Conservation (phyloP, 2,113 vertebrate species). For the Nestor notabilis region DNA sequence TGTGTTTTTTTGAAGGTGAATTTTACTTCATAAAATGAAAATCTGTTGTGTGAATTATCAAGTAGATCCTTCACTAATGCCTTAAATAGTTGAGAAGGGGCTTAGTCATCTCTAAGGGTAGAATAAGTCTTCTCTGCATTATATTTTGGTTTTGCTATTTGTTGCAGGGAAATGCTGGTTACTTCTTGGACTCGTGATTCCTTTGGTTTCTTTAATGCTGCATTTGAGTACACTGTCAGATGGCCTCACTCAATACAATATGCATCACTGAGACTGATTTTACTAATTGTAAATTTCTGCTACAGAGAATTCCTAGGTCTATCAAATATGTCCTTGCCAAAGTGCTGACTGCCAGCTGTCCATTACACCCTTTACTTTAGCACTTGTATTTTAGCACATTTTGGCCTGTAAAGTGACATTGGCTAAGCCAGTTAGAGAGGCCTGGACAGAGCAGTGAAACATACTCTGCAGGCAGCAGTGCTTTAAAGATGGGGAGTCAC, state of each 20-base stretch:
- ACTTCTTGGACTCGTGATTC: background rate
- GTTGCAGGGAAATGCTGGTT: background rate
- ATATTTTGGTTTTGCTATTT: background rate
- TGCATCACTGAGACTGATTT: background rate
- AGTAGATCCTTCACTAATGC: background rate
- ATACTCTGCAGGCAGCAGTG: background rate
- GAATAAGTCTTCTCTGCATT: background rate
- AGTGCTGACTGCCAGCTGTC: background rate
- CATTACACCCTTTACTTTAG: background rate
- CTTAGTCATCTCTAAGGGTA: background rate
- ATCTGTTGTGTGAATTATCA: background rate
- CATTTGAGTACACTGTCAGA: background rate
- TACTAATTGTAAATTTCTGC: background rate
- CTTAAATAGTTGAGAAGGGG: background rate
- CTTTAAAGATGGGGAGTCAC: background rate
- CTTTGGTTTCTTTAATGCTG: background rate
- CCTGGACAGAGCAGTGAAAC: background rate
- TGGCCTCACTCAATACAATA: background rate
- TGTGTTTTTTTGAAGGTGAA: background rate
- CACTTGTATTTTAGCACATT: background rate
- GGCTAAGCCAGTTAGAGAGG: background rate
- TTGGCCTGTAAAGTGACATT: background rate
- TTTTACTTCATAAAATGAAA: background rate
- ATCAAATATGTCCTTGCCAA: rapidly evolving
- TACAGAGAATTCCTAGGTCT: background rate